These are phyloP conservation scores for Ditylenchus dipsaci DNA, from an alignment of 1,140 invertebrate genomes.

Conservation along the genomic window DNA sequence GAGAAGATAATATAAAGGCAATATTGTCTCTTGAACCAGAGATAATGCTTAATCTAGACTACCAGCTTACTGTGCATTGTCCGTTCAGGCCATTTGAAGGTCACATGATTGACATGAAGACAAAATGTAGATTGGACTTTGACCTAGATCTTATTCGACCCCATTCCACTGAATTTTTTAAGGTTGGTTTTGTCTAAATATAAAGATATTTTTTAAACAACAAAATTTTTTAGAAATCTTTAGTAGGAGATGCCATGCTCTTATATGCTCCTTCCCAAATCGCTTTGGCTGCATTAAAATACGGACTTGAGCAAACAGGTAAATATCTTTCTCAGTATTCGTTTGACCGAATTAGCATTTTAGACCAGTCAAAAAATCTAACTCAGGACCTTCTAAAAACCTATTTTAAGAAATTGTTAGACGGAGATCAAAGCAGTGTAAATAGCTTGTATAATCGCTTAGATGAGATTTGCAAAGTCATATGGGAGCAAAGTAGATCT, in stretches of 20 bases:
- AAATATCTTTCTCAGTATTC: too few species aligned
- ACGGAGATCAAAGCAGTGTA: too few species aligned
- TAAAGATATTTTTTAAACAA: background rate
- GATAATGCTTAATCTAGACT: slow-evolving; percentile 88
- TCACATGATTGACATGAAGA: slow-evolving; percentile 91
- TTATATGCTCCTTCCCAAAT: slow-evolving; percentile 55
- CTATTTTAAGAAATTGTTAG: too few species aligned
- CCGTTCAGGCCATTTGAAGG: slow-evolving; percentile 91
- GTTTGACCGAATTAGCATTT: too few species aligned
- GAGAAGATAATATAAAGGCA: slow-evolving; percentile 77
- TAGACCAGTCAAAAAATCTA: too few species aligned
- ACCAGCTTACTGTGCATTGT: slow-evolving; percentile 90
- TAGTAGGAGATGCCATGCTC: slow-evolving; percentile 50
- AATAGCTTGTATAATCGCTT: too few species aligned
- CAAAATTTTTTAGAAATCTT: slow-evolving; percentile 37
- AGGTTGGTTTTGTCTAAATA: slow-evolving; percentile 7
- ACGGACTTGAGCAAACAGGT: slow-evolving; percentile 43
- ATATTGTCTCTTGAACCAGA: slow-evolving; percentile 91
- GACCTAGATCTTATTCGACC: slow-evolving; percentile 50
- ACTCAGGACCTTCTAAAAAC: too few species aligned
- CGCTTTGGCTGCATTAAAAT: slow-evolving; percentile 51
- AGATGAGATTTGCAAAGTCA: too few species aligned
- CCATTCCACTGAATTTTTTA: slow-evolving; percentile 44
- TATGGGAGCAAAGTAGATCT: too few species aligned
- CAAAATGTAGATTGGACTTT: slow-evolving; percentile 53